Evolutionary conservation across 2,113 vertebrate species (phyloP).

Genomic region (Conger conger): DNA sequence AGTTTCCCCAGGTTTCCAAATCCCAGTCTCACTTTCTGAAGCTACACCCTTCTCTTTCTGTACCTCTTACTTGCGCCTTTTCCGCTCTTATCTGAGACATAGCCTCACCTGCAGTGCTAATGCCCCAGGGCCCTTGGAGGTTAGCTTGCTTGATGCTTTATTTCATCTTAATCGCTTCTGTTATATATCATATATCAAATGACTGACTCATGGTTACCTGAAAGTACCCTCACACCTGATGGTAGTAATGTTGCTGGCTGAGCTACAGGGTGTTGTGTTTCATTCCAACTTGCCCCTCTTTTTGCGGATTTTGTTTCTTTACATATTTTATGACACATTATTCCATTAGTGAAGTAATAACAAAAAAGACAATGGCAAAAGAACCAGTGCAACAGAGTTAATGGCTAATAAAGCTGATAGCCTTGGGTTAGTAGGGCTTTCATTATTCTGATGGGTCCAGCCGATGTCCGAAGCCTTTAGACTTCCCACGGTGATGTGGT

Average conservation of each 20-base stretch:
- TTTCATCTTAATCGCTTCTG: neutral
- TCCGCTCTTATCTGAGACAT: slow-evolving; percentile 34
- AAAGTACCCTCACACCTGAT: neutral
- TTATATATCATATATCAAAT: neutral
- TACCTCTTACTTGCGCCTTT: slow-evolving; percentile 36
- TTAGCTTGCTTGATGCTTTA: neutral
- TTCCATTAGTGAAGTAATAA: neutral
- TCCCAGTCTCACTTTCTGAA: slow-evolving; percentile 37
- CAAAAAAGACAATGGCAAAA: neutral
- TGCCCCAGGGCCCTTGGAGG: slow-evolving; percentile 25
- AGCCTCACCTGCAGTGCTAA: slow-evolving; percentile 36
- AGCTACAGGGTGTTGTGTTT: neutral
- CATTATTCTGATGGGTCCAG: slow-evolving; percentile 1
- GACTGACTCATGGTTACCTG: neutral
- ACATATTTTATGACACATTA: neutral
- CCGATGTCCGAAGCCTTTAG: slow-evolving; percentile 14
- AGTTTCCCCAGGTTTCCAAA: slow-evolving; percentile 23
- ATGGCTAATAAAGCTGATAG: neutral
- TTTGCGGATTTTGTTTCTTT: neutral
- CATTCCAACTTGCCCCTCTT: neutral
- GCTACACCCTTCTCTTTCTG: slow-evolving; percentile 48
- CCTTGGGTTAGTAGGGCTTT: neutral
- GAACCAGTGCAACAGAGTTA: neutral
- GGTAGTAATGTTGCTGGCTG: neutral
- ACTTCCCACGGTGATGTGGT: neutral